These are phyloP conservation scores for Ophion ellenae DNA, from an alignment of 2,888 invertebrate genomes.

Conservation along the genomic window DNA sequence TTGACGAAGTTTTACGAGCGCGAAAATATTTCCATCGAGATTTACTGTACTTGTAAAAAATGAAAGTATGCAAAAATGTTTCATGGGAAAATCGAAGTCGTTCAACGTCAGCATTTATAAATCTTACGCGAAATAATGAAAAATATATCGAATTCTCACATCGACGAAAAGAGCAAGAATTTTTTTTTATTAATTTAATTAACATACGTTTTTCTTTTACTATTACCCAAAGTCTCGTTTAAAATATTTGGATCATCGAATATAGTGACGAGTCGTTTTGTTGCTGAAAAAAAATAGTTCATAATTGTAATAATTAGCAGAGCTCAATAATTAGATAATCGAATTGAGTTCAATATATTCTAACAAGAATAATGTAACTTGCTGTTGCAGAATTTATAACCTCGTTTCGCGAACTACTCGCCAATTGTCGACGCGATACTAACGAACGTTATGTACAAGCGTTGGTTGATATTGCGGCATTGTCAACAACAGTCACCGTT, in stretches of 20 bases:
- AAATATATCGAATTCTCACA: too few relatives aligned
- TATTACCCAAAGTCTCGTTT: too few relatives aligned
- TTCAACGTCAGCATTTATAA: too few relatives aligned
- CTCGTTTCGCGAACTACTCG: conserved; percentile 71
- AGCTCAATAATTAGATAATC: background rate
- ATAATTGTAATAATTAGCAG: background rate
- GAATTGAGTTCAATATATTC: conserved; percentile 1
- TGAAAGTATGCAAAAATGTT: too few relatives aligned
- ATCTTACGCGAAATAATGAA: too few relatives aligned
- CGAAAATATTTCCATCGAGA: too few relatives aligned
- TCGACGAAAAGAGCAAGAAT: background rate
- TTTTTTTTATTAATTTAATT: background rate
- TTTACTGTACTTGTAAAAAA: too few relatives aligned
- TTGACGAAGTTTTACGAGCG: too few relatives aligned
- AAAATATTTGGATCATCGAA: too few relatives aligned
- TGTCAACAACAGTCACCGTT: conserved; percentile 13
- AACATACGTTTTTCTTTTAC: too few relatives aligned
- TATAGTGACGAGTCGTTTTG: too few relatives aligned
- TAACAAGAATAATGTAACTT: conserved; percentile 24
- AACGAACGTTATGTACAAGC: conserved; percentile 70
- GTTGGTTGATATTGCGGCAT: conserved; percentile 51
- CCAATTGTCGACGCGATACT: conserved; percentile 74
- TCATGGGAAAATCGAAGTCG: too few relatives aligned
- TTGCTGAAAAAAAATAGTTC: background rate
- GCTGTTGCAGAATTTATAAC: conserved; percentile 69